phyloP scores from a whole-genome alignment of 2,888 invertebrate genomes.

The Teleogryllus oceanicus region DNA sequence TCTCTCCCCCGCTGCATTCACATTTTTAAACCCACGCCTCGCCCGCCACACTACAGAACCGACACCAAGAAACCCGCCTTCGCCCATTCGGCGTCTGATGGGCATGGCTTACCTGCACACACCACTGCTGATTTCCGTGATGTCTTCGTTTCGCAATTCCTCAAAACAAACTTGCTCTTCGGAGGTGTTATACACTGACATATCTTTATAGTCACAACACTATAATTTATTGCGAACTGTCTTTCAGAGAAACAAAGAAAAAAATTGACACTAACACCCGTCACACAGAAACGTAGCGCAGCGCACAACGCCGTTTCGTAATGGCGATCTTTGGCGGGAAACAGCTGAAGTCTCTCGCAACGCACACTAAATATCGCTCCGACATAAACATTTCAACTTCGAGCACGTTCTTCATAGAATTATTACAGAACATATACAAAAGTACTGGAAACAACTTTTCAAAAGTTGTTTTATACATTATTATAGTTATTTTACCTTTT shows the following conservation, averaged over 20 bases:
- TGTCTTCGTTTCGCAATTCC: constrained; percentile 52
- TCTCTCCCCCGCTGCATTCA: too few relatives aligned
- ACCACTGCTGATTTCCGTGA: constrained; percentile 50
- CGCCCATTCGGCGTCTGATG: constrained; percentile 10
- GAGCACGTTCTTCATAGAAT: constrained; percentile 32
- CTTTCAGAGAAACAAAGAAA: constrained; percentile 34
- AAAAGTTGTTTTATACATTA: neutral
- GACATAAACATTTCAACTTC: constrained; percentile 35
- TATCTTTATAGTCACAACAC: constrained; percentile 43
- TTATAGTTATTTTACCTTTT: neutral
- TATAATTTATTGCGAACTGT: constrained; percentile 31
- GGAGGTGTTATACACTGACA: constrained; percentile 55
- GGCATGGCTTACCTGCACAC: constrained; percentile 50
- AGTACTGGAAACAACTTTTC: neutral
- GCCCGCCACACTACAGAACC: neutral
- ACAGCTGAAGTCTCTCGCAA: constrained; percentile 58
- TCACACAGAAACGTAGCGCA: constrained; percentile 44
- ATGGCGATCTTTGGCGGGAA: constrained; percentile 67
- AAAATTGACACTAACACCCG: constrained; percentile 38
- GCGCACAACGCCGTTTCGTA: constrained; percentile 56
- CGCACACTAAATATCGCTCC: constrained; percentile 42
- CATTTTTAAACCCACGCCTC: too few relatives aligned
- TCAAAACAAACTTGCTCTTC: constrained; percentile 54
- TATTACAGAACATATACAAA: neutral
- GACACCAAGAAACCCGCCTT: neutral